These are phyloP conservation scores for Platanista minor DNA, from an alignment of 2,113 vertebrate genomes.

Conservation along the genomic window DNA sequence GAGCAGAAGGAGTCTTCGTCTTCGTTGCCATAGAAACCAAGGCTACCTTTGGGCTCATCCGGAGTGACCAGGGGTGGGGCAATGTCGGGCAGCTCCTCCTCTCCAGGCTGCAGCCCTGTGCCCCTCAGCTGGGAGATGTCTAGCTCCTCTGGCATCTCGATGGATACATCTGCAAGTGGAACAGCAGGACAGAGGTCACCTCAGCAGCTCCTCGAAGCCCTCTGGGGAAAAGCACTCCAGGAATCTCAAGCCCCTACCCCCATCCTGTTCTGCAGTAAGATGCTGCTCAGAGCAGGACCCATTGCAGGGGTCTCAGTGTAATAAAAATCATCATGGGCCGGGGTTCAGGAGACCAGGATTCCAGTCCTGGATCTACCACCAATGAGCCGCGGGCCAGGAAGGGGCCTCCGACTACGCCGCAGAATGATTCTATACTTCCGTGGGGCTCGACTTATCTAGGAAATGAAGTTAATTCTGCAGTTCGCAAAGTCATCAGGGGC, in stretches of 20 bases:
- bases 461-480: not conserved
- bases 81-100: slow-evolving; percentile 97
- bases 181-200: not conserved
- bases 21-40: slow-evolving; percentile 99
- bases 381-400: not conserved
- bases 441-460: not conserved
- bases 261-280: not conserved
- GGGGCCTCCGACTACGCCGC: not conserved
- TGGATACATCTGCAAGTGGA: slow-evolving; percentile 91
- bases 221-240: not conserved
- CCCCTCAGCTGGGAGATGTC: slow-evolving; percentile 92
- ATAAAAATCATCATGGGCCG: not conserved
- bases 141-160: slow-evolving; percentile 95
- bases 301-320: not conserved
- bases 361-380: not conserved
- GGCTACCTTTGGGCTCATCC: slow-evolving; percentile 99
- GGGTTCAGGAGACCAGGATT: not conserved
- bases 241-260: not conserved
- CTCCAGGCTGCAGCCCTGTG: slow-evolving; percentile 92
- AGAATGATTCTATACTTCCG: not conserved
- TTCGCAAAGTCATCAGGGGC: not conserved
- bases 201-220: not conserved
- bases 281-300: not conserved
- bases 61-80: slow-evolving; percentile 98
- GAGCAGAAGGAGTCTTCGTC: slow-evolving; percentile 99